phyloP scores from a whole-genome alignment of 2,113 vertebrate genomes.

The Stigmatopora argus region DNA sequence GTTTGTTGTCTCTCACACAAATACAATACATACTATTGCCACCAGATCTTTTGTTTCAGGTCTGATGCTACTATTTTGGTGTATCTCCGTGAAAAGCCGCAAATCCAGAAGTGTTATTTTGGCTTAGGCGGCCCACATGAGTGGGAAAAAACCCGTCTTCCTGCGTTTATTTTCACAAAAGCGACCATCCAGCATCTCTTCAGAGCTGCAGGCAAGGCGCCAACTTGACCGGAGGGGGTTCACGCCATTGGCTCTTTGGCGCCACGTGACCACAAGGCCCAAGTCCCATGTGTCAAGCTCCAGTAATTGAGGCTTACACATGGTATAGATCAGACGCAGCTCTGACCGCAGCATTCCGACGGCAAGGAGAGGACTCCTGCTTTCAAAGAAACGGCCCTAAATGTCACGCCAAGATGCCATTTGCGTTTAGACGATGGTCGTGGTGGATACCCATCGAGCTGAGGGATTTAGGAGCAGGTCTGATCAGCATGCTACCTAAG shows the following conservation, averaged over 20 bases:
- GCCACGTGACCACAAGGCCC: constrained; percentile 55
- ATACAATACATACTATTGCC: neutral
- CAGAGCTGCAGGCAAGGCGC: constrained; percentile 50
- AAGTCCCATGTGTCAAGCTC: constrained; percentile 58
- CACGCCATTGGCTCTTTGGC: constrained; percentile 43
- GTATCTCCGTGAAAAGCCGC: neutral
- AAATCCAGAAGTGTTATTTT: neutral
- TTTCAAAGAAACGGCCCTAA: constrained; percentile 19
- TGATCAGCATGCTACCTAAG: constrained; percentile 19
- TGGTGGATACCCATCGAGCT: constrained; percentile 11
- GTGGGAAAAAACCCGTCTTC: neutral
- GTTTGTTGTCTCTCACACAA: neutral
- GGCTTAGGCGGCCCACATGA: neutral
- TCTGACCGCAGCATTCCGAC: constrained; percentile 60
- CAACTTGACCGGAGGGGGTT: constrained; percentile 45
- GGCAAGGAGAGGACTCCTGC: constrained; percentile 29
- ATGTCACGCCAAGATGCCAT: neutral
- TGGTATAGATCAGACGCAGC: constrained; percentile 69
- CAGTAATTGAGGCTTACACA: constrained; percentile 68
- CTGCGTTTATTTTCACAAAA: constrained; percentile 2
- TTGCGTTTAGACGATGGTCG: neutral
- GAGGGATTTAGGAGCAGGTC: constrained; percentile 11
- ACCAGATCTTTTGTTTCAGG: neutral
- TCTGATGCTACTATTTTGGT: neutral
- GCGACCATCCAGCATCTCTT: constrained; percentile 40